Conservation (phyloP, 2,888 invertebrate genomes). For the Dermolepida albohirtum region DNA sequence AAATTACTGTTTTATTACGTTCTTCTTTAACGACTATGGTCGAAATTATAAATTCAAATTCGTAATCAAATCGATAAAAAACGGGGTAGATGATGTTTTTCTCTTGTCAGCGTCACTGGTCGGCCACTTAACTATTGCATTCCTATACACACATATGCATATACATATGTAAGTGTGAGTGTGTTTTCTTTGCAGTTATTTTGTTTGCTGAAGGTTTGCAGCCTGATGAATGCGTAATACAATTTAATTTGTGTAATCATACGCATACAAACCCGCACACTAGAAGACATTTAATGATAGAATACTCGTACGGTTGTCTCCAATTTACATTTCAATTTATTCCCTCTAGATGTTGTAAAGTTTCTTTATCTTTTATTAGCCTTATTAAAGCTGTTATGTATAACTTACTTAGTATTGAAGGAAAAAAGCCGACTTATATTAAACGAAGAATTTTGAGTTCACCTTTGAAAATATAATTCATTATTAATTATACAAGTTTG, state of each 20-base stretch:
- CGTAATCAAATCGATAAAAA: conserved; percentile 39
- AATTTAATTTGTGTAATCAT: conserved; percentile 11
- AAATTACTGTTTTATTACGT: conserved; percentile 40
- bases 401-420: too few species aligned
- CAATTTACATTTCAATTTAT: conserved; percentile 28
- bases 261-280: conserved; percentile 1
- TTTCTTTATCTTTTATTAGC: too few species aligned
- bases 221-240: conserved; percentile 22
- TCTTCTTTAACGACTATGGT: conserved; percentile 32
- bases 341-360: background rate
- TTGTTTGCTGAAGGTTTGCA: conserved; percentile 18
- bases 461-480: too few species aligned
- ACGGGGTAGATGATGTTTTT: conserved; percentile 14
- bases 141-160: background rate
- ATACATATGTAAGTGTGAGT: conserved; percentile 5
- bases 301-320: conserved; percentile 1
- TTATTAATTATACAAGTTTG: too few species aligned
- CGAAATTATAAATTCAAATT: conserved; percentile 42
- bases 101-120: background rate
- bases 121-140: conserved; percentile 4
- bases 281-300: conserved; percentile 1
- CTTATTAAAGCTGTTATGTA: too few species aligned
- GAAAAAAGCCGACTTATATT: too few species aligned
- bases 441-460: too few species aligned
- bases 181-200: conserved; percentile 5